These are phyloP conservation scores for Acropora tenuis DNA, from an alignment of 64 coral and sea anemone species.

Conservation along the genomic window DNA sequence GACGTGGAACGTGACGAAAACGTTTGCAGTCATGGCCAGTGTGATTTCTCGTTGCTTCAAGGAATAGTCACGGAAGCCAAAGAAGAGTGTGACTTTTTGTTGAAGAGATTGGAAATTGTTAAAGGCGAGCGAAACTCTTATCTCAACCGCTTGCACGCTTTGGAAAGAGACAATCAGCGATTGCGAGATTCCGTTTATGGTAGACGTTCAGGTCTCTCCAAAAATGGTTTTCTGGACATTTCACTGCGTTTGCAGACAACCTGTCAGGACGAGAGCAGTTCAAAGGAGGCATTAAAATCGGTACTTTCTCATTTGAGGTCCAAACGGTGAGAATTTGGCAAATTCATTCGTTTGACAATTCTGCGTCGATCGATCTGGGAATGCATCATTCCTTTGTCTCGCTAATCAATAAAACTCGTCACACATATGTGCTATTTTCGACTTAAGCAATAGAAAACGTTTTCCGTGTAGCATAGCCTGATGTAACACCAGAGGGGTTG, in stretches of 20 bases:
- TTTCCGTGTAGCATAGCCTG: no score
- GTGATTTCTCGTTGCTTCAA: not conserved
- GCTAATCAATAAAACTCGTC: no score
- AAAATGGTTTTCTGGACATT: not conserved
- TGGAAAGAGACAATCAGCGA: constrained; percentile 72
- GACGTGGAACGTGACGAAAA: not conserved
- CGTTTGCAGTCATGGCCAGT: not conserved
- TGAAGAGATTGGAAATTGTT: constrained; percentile 40
- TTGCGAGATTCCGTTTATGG: constrained; percentile 28
- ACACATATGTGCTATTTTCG: no score
- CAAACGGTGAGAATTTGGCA: constrained; percentile 60
- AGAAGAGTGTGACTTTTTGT: constrained; percentile 23
- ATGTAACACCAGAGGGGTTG: no score
- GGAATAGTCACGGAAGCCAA: constrained; percentile 28
- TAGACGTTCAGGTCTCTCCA: not conserved
- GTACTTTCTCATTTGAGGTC: constrained; percentile 84
- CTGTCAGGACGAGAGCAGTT: constrained; percentile 17
- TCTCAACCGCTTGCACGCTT: constrained; percentile 57
- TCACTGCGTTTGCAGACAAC: constrained; percentile 28
- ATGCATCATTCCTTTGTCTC: no score
- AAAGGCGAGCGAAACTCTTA: constrained; percentile 66
- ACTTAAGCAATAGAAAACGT: no score
- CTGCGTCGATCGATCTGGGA: not conserved
- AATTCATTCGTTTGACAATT: not conserved
- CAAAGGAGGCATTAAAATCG: constrained; percentile 70